Evolutionary conservation across 1,140 invertebrate genomes (phyloP).

Genomic region (Drosophila subpulchrella): DNA sequence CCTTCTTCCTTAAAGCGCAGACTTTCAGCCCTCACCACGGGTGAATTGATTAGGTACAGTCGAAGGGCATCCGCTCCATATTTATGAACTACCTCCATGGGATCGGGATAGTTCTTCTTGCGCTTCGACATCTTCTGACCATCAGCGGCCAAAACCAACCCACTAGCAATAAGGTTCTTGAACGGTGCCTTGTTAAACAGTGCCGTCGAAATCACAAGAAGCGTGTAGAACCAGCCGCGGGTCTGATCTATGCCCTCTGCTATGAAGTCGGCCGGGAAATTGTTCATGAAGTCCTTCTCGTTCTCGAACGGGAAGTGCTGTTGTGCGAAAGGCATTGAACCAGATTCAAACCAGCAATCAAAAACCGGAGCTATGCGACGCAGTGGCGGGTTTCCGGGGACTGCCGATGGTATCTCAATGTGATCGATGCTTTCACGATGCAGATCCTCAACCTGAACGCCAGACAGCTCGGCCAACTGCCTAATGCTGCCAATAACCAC

Average conservation of each 20-base stretch:
- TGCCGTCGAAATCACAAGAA: slow-evolving; percentile 97
- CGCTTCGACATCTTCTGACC: slow-evolving; percentile 99
- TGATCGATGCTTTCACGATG: slow-evolving; percentile 98
- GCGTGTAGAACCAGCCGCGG: slow-evolving; percentile 99
- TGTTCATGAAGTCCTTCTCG: slow-evolving; percentile 95
- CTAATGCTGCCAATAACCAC: slow-evolving; percentile 97
- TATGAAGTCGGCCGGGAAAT: slow-evolving; percentile 99
- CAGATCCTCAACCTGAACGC: slow-evolving; percentile 93
- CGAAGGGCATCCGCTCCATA: slow-evolving; percentile 99
- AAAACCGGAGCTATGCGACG: slow-evolving; percentile 97
- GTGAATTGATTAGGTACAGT: slow-evolving; percentile 98
- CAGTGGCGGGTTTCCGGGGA: slow-evolving; percentile 92
- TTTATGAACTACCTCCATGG: slow-evolving; percentile 95
- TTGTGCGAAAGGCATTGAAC: slow-evolving; percentile 99
- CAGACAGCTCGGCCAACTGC: slow-evolving; percentile 94
- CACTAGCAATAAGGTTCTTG: slow-evolving; percentile 98
- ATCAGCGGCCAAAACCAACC: slow-evolving; percentile 96
- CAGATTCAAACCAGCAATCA: slow-evolving; percentile 99
- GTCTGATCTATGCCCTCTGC: slow-evolving; percentile 99
- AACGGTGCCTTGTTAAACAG: slow-evolving; percentile 99
- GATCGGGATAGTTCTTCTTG: slow-evolving; percentile 99
- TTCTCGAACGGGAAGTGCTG: slow-evolving; percentile 98
- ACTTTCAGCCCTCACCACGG: slow-evolving; percentile 98
- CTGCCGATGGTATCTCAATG: slow-evolving; percentile 96
- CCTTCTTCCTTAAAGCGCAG: slow-evolving; percentile 98